Conservation (phyloP, 2,113 vertebrate species). For the Festucalex cinctus region DNA sequence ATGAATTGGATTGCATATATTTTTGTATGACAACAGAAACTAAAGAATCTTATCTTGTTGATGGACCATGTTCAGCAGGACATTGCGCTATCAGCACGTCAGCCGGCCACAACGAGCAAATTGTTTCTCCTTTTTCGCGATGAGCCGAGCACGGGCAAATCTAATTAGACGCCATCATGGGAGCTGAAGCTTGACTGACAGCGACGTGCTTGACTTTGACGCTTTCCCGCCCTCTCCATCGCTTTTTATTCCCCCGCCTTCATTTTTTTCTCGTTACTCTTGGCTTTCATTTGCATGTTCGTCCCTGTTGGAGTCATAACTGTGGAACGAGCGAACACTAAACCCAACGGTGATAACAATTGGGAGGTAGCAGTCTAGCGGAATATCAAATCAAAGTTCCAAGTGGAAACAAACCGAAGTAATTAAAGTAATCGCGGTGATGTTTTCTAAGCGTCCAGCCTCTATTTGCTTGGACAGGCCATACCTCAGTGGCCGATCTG, state of each 20-base stretch:
- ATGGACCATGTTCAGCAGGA: conserved; percentile 30
- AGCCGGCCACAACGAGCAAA: conserved; percentile 56
- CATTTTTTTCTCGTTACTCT: conserved; percentile 33
- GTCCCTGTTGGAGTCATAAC: no score
- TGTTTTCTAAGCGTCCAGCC: conserved; percentile 39
- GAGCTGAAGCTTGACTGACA: conserved; percentile 52
- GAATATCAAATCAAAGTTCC: no score
- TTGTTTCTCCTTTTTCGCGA: conserved; percentile 51
- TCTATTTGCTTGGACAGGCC: conserved; percentile 27
- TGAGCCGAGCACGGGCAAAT: conserved; percentile 57
- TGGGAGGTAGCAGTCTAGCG: no score
- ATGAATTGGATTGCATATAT: no score
- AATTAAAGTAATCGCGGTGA: conserved; percentile 57
- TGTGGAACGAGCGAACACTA: no score
- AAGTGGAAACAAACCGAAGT: neutral
- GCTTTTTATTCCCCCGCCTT: conserved; percentile 36
- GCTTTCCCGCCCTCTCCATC: conserved; percentile 23
- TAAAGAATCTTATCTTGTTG: conserved; percentile 10
- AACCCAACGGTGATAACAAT: no score
- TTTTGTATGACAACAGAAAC: no score
- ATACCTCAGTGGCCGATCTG: conserved; percentile 29
- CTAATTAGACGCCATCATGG: conserved; percentile 58
- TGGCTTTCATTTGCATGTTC: no score
- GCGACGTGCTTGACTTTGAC: no score
- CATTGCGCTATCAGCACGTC: no score